phyloP scores from a whole-genome alignment of 2,888 invertebrate species.

The Eudemis profundana region DNA sequence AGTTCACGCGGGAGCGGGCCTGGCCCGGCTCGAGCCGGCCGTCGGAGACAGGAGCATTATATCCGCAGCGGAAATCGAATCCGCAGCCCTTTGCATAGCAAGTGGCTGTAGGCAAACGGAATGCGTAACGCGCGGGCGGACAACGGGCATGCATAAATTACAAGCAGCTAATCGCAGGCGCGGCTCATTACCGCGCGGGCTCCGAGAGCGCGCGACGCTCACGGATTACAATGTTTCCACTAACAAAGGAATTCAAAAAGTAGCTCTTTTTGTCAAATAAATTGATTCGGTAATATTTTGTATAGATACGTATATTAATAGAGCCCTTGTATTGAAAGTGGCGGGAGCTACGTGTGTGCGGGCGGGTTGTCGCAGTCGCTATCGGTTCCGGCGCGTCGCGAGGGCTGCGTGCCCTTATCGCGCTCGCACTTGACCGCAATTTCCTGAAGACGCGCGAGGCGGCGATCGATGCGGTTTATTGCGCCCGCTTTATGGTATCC shows the following conservation, averaged over 20 bases:
- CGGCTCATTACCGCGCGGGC: not conserved
- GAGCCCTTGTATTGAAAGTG: no score
- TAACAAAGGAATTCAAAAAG: not conserved
- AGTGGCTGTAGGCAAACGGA: conserved; percentile 7
- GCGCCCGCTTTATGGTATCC: conserved; percentile 22
- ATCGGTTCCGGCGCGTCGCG: not conserved
- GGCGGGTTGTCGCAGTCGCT: not conserved
- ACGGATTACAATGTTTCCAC: not conserved
- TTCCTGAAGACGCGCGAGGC: conserved; percentile 6
- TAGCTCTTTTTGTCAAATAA: not conserved
- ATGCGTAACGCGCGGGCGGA: not conserved
- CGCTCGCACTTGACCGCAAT: conserved; percentile 38
- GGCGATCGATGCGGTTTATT: conserved; percentile 29
- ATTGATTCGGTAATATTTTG: no score
- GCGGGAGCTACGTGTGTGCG: not conserved
- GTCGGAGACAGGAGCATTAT: conserved; percentile 14
- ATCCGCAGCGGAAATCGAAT: conserved; percentile 27
- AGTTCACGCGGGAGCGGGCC: conserved; percentile 6
- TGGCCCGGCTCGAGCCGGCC: not conserved
- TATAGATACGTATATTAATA: no score
- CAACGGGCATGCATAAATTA: conserved; percentile 6
- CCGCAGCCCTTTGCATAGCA: conserved; percentile 31
- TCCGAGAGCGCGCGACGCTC: not conserved
- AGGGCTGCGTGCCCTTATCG: conserved; percentile 29
- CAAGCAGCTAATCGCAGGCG: conserved; percentile 12